These are phyloP conservation scores for Drosophila atroscutellata DNA, from an alignment of 2,888 invertebrate genomes.

Conservation along the genomic window DNA sequence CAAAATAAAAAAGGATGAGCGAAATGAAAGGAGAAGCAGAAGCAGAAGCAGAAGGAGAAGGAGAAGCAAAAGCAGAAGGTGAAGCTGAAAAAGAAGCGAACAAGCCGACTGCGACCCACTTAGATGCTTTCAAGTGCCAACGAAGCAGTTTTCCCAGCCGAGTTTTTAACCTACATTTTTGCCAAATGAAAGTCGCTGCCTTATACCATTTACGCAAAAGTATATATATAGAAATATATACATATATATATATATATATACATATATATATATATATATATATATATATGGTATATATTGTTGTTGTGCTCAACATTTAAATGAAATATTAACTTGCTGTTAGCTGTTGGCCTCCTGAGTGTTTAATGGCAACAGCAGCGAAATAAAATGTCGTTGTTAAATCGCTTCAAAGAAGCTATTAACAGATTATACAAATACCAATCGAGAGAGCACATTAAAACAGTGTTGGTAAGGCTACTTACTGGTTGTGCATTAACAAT, in stretches of 20 bases:
- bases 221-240: too few species aligned
- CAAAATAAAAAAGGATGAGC: not conserved
- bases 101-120: slow-evolving; percentile 60
- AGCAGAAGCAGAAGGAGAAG: not conserved
- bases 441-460: not conserved
- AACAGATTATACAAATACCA: not conserved
- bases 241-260: not conserved
- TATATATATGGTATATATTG: slow-evolving; percentile 2
- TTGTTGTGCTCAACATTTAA: slow-evolving; percentile 29
- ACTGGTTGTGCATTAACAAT: not conserved
- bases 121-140: slow-evolving; percentile 72
- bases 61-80: not conserved
- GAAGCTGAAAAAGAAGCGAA: not conserved
- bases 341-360: slow-evolving; percentile 43
- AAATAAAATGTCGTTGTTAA: not conserved
- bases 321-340: slow-evolving; percentile 50
- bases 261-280: not conserved
- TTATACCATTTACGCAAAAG: not conserved
- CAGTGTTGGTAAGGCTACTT: not conserved
- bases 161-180: slow-evolving; percentile 77
- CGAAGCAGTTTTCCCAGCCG: slow-evolving; percentile 58
- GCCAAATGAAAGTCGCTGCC: slow-evolving; percentile 54
- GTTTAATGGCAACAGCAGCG: not conserved
- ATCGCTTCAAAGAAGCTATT: not conserved
- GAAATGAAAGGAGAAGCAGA: not conserved